Evolutionary conservation across 1,140 invertebrate genomes (phyloP).

Genomic region (Panulirus ornatus): DNA sequence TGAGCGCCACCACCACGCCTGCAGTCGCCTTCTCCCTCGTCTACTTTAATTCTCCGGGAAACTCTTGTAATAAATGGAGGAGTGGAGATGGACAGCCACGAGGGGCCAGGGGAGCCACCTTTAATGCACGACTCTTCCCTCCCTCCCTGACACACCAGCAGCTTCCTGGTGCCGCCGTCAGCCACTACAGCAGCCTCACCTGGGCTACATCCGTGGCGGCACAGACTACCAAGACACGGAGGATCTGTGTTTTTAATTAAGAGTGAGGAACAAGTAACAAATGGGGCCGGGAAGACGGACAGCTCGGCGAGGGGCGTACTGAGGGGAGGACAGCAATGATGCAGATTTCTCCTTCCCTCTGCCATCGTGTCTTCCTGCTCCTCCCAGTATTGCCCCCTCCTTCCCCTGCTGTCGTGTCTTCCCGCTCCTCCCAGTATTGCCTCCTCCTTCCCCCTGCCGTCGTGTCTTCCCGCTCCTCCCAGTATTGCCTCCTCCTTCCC

Average conservation of each 20-base stretch:
- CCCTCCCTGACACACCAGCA: background rate
- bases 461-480: too few species aligned
- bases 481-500: too few species aligned
- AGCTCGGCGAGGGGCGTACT: conserved; percentile 5
- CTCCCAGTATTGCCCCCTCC: too few species aligned
- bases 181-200: too few species aligned
- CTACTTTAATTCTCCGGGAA: conserved; percentile 11
- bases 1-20: background rate
- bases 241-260: conserved; percentile 56
- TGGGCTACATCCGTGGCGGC: too few species aligned
- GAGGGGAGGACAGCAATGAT: background rate
- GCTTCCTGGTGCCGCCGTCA: too few species aligned
- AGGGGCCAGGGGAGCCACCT: background rate
- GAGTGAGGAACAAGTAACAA: conserved; percentile 50
- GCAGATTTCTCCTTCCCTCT: background rate
- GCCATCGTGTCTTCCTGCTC: background rate
- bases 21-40: background rate
- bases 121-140: background rate
- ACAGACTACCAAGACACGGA: too few species aligned
- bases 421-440: too few species aligned
- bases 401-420: too few species aligned
- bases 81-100: background rate
- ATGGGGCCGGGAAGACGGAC: conserved; percentile 40
- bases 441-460: too few species aligned
- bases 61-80: conserved; percentile 4